Base-by-base conservation (phyloP, 1,140 invertebrate species). In the Kradibia gibbosae region DNA sequence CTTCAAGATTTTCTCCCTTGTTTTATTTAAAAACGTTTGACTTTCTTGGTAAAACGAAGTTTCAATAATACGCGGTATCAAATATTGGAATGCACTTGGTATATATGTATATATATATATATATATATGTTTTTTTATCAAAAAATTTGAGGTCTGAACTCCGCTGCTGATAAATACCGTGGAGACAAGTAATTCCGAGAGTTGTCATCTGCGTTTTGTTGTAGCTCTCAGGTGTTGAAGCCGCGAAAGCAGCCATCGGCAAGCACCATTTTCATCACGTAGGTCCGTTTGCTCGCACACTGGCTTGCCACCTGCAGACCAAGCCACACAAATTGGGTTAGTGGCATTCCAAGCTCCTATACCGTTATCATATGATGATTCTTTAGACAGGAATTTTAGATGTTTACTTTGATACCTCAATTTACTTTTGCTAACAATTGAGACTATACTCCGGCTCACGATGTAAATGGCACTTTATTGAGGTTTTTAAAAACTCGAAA, bases 271-370 rank as follows among this genome's bases (percentile, higher is more conserved):
- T 80, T 83, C 78, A 80, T 83, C 78, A 60, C 77, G 34, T 53
- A 83, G 82, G 78, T 83, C 82, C 82, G 71, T 76, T 80, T 83
- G 71, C 62, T 90, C 88, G 87, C 87, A 89, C 88, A 88, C 88
- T 91, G 88, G 87, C 89, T 89, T 91, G 90, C 87, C 89, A 91
- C 91, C 91, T 91, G 91, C 89, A 91, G 91, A 91, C 85, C 90
- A 91, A 91, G 90, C 90, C 91, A 91, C 90, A 91, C 89, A 91
- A 91, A 91, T 90, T 91, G 89, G 89, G 91, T 91, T 91, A 91
- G 91, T 91, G 89, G 91, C 91, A 85, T 89, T 84, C 90, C 78
- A 76, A 75, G 72, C 48, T 80, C 62, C 78, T 79, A 82, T 74
- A 83, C 82, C 82, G 62, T 76, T 80, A 76, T 83, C 77, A 71